Base-by-base conservation (phyloP, 2,888 invertebrate genomes). In the Pristionchus maxplancki region DNA sequence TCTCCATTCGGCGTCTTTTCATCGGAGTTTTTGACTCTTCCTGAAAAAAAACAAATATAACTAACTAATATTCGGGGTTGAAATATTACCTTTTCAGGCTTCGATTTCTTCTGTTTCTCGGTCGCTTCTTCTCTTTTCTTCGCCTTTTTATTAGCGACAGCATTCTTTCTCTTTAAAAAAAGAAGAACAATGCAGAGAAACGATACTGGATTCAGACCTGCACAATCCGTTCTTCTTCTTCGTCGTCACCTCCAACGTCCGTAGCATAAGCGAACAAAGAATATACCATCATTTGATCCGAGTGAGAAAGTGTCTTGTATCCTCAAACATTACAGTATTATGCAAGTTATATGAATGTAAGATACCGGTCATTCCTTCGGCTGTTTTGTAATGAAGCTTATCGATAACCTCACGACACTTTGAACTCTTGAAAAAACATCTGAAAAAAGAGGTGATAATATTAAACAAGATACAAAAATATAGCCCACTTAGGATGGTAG, bases 401-500 rank as follows among this genome's bases (percentile, higher is more conserved):
- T 64, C 48, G 9, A 83, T 40, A 31, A 83, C 24, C 17, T 83
- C 82, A 1, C 9, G 17, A 31, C 53, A 85, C 40, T 44, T 85
- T 0, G n/a, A 11, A 20, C 44, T 40, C 44, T 71, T 44, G 50
- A 87, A 71, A 50, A 87, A 87, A 34, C 86, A 87, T 71, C 86
- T 87, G 48, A 4, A 67, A 31, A 31, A 13, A 67, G 6, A 31
- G 31, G 34, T 67, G 8, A 24, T 13, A 58, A n/a, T 15, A 58
- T n/a, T 20, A 58, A n/a, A 1, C 15, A 4, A 24, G 31, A 62
- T 4, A 5, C 15, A 37, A 11, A 15, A 37, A 9, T 9, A 44
- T 15, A 48, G 15, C 71, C 20, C 3, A 87, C 86, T 31, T 71
- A 3, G 86, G 86, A 71, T 87, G 86, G 50, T 87, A 87, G 44